A percentile compares a stretch with the other conserved stretches of the same genome.
These are phyloP conservation scores for Subacronicta megacephala DNA, from an alignment of 2,888 invertebrate species.

Conservation along the genomic window DNA sequence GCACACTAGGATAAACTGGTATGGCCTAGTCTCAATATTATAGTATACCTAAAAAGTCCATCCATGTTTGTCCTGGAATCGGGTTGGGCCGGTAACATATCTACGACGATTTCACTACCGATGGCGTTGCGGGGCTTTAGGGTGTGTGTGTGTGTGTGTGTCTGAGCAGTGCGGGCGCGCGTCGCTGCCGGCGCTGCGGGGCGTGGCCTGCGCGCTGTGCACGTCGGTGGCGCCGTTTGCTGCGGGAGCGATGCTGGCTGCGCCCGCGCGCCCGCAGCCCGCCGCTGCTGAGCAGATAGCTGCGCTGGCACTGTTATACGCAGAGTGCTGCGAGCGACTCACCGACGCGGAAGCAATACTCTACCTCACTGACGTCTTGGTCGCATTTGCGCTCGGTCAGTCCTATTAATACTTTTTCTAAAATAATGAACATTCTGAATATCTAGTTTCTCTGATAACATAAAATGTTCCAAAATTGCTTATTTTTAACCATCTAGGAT, in stretches of 20 bases:
- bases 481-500: too few relatives aligned
- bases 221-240: slow-evolving; percentile 64
- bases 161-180: slow-evolving; percentile 73
- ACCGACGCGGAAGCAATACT: slow-evolving; percentile 71
- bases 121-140: too few relatives aligned
- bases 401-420: background rate
- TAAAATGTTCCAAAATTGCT: too few relatives aligned
- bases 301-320: slow-evolving; percentile 68
- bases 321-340: slow-evolving; percentile 73
- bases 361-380: slow-evolving; percentile 55
- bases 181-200: slow-evolving; percentile 61
- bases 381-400: slow-evolving; percentile 58
- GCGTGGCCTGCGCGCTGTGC: slow-evolving; percentile 56
- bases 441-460: too few relatives aligned
- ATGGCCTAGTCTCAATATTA: too few relatives aligned
- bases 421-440: too few relatives aligned
- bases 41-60: too few relatives aligned
- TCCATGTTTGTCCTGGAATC: too few relatives aligned
- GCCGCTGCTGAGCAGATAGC: slow-evolving; percentile 39
- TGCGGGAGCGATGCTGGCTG: slow-evolving; percentile 56
- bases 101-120: too few relatives aligned
- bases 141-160: background rate
- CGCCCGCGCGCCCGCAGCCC: slow-evolving; percentile 52
- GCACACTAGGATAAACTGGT: too few relatives aligned
- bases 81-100: too few relatives aligned